phyloP scores from a whole-genome alignment of 2,888 invertebrate species.

The Papilio protenor region DNA sequence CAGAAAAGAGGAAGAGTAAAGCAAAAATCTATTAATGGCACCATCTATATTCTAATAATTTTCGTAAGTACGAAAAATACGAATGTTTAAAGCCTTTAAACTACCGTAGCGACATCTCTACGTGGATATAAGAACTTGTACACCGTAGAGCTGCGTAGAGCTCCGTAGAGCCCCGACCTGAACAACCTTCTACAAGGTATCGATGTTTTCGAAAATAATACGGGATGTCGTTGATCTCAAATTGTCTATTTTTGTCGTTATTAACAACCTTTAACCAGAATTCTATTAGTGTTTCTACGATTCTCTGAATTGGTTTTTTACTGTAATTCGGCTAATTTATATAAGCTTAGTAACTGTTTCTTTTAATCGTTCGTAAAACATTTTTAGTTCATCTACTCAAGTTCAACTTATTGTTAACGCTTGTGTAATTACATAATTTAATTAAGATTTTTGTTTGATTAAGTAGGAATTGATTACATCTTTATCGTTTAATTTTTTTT shows the following conservation, averaged over 20 bases:
- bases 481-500: no score
- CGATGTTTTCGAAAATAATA: conserved; percentile 9
- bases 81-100: background rate
- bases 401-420: background rate
- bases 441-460: background rate
- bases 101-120: conserved; percentile 26
- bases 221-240: conserved; percentile 13
- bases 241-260: background rate
- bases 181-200: background rate
- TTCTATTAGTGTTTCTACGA: background rate
- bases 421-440: background rate
- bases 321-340: background rate
- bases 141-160: background rate
- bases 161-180: background rate
- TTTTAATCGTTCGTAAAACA: background rate
- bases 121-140: background rate
- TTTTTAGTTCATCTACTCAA: background rate
- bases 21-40: background rate
- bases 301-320: background rate
- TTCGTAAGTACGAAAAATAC: no score
- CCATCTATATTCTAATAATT: background rate
- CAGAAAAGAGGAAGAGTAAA: no score
- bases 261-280: background rate
- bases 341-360: background rate
- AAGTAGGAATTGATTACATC: no score